Evolutionary conservation across 2,888 invertebrate genomes (phyloP).

Genomic region (Saturnia pavonia): DNA sequence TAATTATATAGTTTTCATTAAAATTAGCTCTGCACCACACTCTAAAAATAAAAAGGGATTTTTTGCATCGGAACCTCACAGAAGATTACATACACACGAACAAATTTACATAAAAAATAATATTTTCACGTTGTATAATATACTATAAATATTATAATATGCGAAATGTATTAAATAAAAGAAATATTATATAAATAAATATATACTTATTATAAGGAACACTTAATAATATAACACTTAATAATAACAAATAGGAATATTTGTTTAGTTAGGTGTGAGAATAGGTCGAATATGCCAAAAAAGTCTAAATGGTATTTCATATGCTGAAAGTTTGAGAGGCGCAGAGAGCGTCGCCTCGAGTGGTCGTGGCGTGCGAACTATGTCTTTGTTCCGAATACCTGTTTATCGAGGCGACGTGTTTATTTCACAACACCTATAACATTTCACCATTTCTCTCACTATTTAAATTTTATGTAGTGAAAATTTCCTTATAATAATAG

Average conservation of each 20-base stretch:
- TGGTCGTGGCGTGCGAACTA: constrained; percentile 60
- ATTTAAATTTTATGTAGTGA: constrained; percentile 1
- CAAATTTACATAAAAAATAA: too few relatives aligned
- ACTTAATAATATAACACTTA: neutral
- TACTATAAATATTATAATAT: too few relatives aligned
- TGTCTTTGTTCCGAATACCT: constrained; percentile 54
- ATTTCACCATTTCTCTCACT: constrained; percentile 29
- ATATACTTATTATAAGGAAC: too few relatives aligned
- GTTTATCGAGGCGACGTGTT: constrained; percentile 46
- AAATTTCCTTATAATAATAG: neutral
- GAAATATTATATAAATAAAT: too few relatives aligned
- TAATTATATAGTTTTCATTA: neutral
- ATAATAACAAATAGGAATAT: neutral
- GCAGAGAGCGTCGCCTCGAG: constrained; percentile 51
- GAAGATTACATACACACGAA: too few relatives aligned
- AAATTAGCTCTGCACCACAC: too few relatives aligned
- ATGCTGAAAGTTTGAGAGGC: constrained; percentile 57
- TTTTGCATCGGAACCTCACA: too few relatives aligned
- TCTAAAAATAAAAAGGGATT: too few relatives aligned
- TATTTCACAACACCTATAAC: constrained; percentile 47
- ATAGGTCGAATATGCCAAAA: constrained; percentile 37
- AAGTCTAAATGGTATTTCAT: constrained; percentile 44
- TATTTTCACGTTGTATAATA: too few relatives aligned
- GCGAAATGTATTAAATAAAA: too few relatives aligned
- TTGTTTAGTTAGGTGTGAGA: constrained; percentile 3